Conservation (phyloP, 1,140 invertebrate species). For the Arctopsyche grandis region DNA sequence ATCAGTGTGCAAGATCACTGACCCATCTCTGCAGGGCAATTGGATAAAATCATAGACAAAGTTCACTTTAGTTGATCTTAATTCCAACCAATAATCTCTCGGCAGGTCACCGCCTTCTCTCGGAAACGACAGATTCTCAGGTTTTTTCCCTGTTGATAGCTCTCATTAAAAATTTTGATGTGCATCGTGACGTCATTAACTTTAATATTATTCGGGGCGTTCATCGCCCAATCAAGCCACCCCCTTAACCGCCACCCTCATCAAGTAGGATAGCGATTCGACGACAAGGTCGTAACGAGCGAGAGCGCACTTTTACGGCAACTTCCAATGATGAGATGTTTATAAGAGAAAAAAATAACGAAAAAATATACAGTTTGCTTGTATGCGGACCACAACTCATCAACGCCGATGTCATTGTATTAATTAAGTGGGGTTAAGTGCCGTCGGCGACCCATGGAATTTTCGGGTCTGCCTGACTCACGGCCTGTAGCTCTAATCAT, state of each 20-base stretch:
- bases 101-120: not conserved
- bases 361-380: not conserved
- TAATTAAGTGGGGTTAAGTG: conserved; percentile 37
- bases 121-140: too few species aligned
- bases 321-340: too few species aligned
- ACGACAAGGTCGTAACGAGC: too few species aligned
- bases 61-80: conserved; percentile 23
- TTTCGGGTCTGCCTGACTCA: conserved; percentile 16
- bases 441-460: conserved; percentile 24
- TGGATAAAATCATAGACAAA: conserved; percentile 23
- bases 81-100: not conserved
- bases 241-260: too few species aligned
- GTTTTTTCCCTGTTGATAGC: too few species aligned
- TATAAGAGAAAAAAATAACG: not conserved
- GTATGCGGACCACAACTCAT: not conserved
- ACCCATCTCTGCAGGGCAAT: conserved; percentile 7
- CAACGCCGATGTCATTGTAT: not conserved
- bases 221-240: too few species aligned
- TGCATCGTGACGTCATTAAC: too few species aligned
- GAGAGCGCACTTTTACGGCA: too few species aligned
- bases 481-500: not conserved
- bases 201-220: too few species aligned
- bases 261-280: too few species aligned
- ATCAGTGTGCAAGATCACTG: not conserved
- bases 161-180: too few species aligned